Evolutionary conservation across 1,140 invertebrate genomes (phyloP), one percentile per base, ranked within the genome.

Genomic region (Calephelis virginiensis): DNA sequence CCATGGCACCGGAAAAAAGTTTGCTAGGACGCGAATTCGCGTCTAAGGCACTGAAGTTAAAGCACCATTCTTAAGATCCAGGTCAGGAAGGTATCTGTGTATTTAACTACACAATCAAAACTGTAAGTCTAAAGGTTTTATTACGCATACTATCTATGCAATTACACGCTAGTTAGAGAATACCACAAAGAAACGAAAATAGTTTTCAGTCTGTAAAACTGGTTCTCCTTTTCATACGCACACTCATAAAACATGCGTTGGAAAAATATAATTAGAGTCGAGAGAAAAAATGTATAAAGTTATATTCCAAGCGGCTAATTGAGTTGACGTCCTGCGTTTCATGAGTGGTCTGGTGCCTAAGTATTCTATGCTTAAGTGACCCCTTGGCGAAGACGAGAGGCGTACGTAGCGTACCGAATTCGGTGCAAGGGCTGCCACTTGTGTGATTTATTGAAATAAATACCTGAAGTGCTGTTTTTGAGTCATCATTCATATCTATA

Each of bases 291-390:
- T 40, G 37, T 59, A 59, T 59, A 59, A 38, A 59, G 37, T 59
- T 38, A 59, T 59, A 59, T 59, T 38, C 37, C 28, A 6, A 59
- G 56, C 56, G 56, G 56, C 56, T 59, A 59, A 59, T 59, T 59
- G 56, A 59, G 56, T 59, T 59, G 56, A 59, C 56, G 56, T 59
- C 56, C 56, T 59, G 56, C 56, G 56, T 59, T 59, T 59, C 56
- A 59, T 59, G 56, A 59, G 56, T 59, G 56, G 56, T 59, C 56
- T 59, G 56, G 56, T 8, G 12, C 56, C 56, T 59, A 59, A 59
- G 56, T 59, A 59, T 59, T 59, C 56, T 59, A 59, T 59, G 56
- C 28, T 59, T 59, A 59, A 59, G 56, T 59, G 56, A 59, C 56
- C 56, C 56, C 56, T 59, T 40, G 38, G 56, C n/a, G 56, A 59